phyloP scores from a whole-genome alignment of 2,113 vertebrate species.

The Cygnus atratus region DNA sequence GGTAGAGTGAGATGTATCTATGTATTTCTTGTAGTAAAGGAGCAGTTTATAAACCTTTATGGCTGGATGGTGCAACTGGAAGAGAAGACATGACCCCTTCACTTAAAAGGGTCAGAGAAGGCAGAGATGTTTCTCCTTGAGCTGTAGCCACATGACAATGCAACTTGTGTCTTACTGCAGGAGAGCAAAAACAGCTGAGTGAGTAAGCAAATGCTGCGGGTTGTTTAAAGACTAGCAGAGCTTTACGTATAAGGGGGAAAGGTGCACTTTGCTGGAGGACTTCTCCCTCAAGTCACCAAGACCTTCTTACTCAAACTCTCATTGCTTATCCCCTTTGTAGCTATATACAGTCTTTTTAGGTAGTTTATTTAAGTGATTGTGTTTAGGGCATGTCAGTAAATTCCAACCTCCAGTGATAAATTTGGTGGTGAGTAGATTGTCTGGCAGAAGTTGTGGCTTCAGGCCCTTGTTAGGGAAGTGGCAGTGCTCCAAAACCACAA shows the following conservation, averaged over 20 bases:
- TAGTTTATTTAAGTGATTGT: background rate
- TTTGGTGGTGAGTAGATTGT: background rate
- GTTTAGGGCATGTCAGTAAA: background rate
- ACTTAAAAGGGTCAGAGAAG: background rate
- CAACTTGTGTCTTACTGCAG: background rate
- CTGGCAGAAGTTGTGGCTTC: background rate
- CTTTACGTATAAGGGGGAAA: background rate
- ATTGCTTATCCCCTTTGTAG: background rate
- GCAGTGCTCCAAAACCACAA: background rate
- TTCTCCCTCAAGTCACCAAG: background rate
- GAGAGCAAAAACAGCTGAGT: background rate
- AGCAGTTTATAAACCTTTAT: background rate
- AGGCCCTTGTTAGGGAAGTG: background rate
- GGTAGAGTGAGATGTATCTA: background rate
- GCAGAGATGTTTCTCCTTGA: background rate
- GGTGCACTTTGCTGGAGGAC: background rate
- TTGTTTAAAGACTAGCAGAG: background rate
- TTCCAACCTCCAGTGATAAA: background rate
- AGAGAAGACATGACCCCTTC: background rate
- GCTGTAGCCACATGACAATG: fast-evolving
- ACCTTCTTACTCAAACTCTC: background rate
- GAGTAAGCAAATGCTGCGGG: background rate
- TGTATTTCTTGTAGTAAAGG: background rate
- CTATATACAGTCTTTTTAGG: background rate
- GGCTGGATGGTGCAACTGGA: background rate